A percentile compares a stretch with the other conserved stretches of the same genome.
Conservation (phyloP, 2,888 invertebrate species). For the Exocentrus adspersus region DNA sequence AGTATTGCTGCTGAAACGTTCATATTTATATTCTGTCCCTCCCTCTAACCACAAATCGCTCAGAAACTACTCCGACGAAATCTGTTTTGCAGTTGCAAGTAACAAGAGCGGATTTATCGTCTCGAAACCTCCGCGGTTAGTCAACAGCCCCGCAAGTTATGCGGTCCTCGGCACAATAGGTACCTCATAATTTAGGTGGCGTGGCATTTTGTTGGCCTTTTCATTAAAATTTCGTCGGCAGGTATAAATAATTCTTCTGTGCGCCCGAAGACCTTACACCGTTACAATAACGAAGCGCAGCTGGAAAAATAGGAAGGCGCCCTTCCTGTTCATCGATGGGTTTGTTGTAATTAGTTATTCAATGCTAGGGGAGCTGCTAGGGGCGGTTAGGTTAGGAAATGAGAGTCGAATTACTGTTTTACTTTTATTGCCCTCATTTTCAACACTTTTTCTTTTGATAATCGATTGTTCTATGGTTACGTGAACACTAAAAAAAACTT, state of each 20-base stretch:
- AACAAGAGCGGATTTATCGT: neutral
- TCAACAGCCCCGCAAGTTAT: neutral
- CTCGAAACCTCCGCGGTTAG: neutral
- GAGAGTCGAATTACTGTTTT: too few species aligned
- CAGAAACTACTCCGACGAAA: too few species aligned
- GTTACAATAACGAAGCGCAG: constrained; percentile 26
- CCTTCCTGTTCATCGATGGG: constrained; percentile 30
- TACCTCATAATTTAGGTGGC: constrained; percentile 27
- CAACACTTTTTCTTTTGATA: too few species aligned
- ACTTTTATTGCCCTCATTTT: too few species aligned
- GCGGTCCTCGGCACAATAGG: neutral
- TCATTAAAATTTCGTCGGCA: constrained; percentile 26
- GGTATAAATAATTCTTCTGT: constrained; percentile 32
- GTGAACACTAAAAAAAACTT: too few species aligned
- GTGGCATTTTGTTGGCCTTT: constrained; percentile 33
- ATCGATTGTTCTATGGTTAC: too few species aligned
- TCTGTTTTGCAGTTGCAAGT: too few species aligned
- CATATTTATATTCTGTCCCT: too few species aligned
- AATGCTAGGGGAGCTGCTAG: constrained; percentile 4
- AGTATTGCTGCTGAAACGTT: too few species aligned
- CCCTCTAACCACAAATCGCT: neutral
- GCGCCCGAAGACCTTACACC: constrained; percentile 32
- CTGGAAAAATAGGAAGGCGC: constrained; percentile 37
- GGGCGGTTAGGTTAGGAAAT: too few species aligned
- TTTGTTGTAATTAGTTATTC: constrained; percentile 32